phyloP scores from a whole-genome alignment of 2,888 invertebrate species.

The Eledona agricola region DNA sequence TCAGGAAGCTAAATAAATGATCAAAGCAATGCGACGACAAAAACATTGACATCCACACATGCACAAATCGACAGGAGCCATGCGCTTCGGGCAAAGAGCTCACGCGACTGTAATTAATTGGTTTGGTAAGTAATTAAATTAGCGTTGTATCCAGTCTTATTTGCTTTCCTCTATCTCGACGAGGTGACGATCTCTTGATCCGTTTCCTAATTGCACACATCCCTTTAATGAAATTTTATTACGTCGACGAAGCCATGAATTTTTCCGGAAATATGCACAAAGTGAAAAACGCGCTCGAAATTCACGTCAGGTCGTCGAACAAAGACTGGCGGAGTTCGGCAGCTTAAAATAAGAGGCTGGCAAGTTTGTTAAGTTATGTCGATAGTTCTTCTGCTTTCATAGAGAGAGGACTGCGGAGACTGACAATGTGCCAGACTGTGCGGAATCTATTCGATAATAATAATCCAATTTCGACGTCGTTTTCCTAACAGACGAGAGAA shows the following conservation, averaged over 20 bases:
- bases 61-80: conserved; percentile 28
- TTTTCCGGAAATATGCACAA: conserved; percentile 19
- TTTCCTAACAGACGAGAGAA: conserved; percentile 11
- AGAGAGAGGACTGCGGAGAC: conserved; percentile 12
- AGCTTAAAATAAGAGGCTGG: conserved; percentile 38
- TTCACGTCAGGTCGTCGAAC: conserved; percentile 31
- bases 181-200: conserved; percentile 32
- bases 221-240: conserved; percentile 25
- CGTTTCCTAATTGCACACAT: conserved; percentile 8
- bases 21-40: conserved; percentile 24
- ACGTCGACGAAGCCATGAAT: conserved; percentile 18
- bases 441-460: conserved; percentile 31
- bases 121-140: conserved; percentile 36
- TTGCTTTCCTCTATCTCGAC: conserved; percentile 25
- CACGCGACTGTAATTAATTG: conserved; percentile 35
- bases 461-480: conserved; percentile 26
- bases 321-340: conserved; percentile 32
- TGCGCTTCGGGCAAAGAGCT: conserved; percentile 26
- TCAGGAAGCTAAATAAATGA: conserved; percentile 24
- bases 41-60: conserved; percentile 16
- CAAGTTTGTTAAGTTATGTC: conserved; percentile 38
- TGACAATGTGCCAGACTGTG: conserved; percentile 30
- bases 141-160: conserved; percentile 34
- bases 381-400: conserved; percentile 33
- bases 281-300: conserved; percentile 31